Base-by-base conservation (phyloP, 1,140 invertebrate species). In the Heliconius nattereri region DNA sequence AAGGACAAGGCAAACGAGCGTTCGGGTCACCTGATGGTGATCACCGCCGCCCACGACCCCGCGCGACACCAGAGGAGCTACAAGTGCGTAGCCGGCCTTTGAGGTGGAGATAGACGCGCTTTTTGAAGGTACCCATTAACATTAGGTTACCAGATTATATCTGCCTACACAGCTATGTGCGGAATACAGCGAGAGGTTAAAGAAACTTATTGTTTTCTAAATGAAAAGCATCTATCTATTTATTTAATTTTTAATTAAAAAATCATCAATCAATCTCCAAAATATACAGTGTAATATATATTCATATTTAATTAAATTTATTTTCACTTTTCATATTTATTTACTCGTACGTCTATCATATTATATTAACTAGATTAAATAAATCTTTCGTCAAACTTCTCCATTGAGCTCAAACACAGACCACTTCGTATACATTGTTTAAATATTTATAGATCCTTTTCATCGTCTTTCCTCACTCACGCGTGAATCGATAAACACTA, bases 371-470 rank as follows among this genome's bases (percentile, higher is more conserved):
- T 76, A 37, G 13, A 13, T 11, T 16, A 23, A 23, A 66, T 83
- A 90, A 90, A 91, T 90, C 89, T 91, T 78, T 92, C 90, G 85
- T 81, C 89, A 81, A 35, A 75, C 32, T 75, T 32, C 66, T 35
- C 79, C 76, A 89, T 89, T 82, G 76, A 84, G 71, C 72, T 32
- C 52, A 79, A 79, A 71, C 79, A 73, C 81, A 75, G 78, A 60
- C 71, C 77, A 57, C n/a, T 82, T 79, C 78, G 78, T 71, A 81
- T 83, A 85, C 84, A 84, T 75, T 85, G 78, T 89, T 85, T 84
- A 81, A 85, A 88, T 89, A 87, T 91, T 91, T 91, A 91, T 87
- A 85, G 84, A 86, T 85, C 87, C 85, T 86, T 84, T 84, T 91
- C 90, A 89, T 86, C 87, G 87, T 75, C 79, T 83, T 82, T 82